These are phyloP conservation scores for Campaea margaritaria DNA, from an alignment of 2,888 invertebrate species.

Conservation along the genomic window DNA sequence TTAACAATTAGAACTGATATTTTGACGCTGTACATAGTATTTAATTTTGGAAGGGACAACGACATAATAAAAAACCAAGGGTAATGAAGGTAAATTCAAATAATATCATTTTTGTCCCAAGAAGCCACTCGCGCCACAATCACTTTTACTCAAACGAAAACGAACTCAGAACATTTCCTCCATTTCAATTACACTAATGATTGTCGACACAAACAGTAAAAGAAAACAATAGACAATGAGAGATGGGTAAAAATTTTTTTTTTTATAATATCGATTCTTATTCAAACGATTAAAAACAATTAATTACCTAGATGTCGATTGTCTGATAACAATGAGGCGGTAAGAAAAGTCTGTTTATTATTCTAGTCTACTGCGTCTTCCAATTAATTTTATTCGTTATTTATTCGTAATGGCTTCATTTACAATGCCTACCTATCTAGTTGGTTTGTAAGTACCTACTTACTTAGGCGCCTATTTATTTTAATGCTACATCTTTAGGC, in stretches of 20 bases:
- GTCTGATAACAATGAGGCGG: conserved; percentile 12
- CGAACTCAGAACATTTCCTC: conserved; percentile 12
- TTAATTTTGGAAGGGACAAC: no score
- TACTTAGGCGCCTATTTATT: no score
- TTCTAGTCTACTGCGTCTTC: background rate
- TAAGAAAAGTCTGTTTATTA: conserved; percentile 14
- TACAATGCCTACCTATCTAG: no score
- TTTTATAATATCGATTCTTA: conserved; percentile 1
- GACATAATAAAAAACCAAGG: no score
- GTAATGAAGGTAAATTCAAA: no score
- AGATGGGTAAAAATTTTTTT: conserved; percentile 11
- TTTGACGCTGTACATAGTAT: no score
- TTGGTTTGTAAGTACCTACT: no score
- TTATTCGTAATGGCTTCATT: conserved; percentile 10
- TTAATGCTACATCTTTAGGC: no score
- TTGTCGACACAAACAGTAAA: background rate
- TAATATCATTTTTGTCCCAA: no score
- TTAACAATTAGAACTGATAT: no score
- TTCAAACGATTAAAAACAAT: background rate
- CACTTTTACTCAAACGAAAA: background rate
- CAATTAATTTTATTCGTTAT: no score
- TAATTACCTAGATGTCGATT: conserved; percentile 19
- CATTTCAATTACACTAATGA: conserved; percentile 8
- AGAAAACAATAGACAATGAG: conserved; percentile 26
- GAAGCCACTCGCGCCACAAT: no score